Conservation (phyloP, 2,797 vertebrate genomes). For the Sorex maritimensis region DNA sequence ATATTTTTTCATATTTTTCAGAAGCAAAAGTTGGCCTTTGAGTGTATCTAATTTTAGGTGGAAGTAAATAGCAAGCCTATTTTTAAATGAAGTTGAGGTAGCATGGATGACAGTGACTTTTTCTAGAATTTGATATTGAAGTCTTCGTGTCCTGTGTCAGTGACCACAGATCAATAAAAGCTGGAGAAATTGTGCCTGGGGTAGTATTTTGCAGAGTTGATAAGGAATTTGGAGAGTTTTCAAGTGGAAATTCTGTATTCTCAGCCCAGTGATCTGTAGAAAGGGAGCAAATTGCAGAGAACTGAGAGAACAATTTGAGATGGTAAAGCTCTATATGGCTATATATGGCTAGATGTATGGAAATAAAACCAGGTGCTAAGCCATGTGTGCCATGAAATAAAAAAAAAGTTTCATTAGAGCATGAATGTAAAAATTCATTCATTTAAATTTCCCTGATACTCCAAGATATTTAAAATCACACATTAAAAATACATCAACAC, state of each 20-base stretch:
- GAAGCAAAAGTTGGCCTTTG: conserved; percentile 26
- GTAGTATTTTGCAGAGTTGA: not conserved
- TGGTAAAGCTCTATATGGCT: not conserved
- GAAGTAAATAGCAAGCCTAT: conserved; percentile 2
- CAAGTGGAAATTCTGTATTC: not conserved
- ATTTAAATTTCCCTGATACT: not conserved
- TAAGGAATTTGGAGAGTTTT: not conserved
- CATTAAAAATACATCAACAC: not conserved
- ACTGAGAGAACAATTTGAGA: not conserved
- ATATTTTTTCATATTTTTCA: conserved; percentile 29
- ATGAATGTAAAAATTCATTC: not conserved
- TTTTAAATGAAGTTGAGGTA: conserved; percentile 50
- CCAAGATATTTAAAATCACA: conserved; percentile 36
- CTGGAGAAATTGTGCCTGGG: not conserved
- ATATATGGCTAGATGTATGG: not conserved
- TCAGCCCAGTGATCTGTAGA: not conserved
- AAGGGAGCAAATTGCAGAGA: not conserved
- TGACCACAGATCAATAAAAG: conserved; percentile 15
- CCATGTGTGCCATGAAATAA: not conserved
- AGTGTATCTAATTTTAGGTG: conserved; percentile 50
- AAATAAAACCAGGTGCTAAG: conserved; percentile 3
- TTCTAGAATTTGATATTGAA: conserved; percentile 63
- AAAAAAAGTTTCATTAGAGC: not conserved
- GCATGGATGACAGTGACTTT: not conserved
- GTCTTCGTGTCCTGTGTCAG: not conserved